Base-by-base conservation (phyloP, 2,888 invertebrate genomes). In the Globia sparganii region DNA sequence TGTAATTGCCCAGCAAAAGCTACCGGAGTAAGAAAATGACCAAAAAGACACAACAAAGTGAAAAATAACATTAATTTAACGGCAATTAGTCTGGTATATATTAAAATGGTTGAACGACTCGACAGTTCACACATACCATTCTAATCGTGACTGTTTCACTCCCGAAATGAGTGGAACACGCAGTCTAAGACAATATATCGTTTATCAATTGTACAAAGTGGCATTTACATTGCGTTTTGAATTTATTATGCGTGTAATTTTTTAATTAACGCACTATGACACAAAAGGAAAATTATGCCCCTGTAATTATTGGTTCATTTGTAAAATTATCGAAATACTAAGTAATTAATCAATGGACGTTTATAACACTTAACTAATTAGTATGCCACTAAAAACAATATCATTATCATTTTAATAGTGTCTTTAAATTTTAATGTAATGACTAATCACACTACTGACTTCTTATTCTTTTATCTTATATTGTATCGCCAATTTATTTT, bases 121-220 rank as follows among this genome's bases (percentile, higher is more conserved):
- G 66, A 75, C 85, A 87, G 75, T 85, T 85, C 71, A 85, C 85
- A 85, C 87, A 87, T 86, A 79, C 66, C 73, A 62, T 65, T 72
- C 53, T 85, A 77, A 87, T 81, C 13, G 76, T 62, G 77, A 77
- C 71, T 75, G 64, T 84, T 77, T 77, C 71, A 80, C 72, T 77
- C 31, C 77, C 67, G 65, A 80, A 87, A 70, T 61, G 77, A 75
- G 68, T 75, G 46, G 34, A 15, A 53, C 87, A 87, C 85, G 81
- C 87, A 65, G 84, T 83, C 53, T 43, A 70, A 67, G 25, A 75
- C 59, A 68, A 77, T 68, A 53, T 72, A 72, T 77, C 72, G 64
- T 80, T 77, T 68, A 76, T 86, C 75, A 84, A 84, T 84, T 78
- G 75, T 49, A 78, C 58, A 70, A 64, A 66, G 31, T 73, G 73